Evolutionary conservation across 2,113 vertebrate species (phyloP), one percentile per base, ranked within the genome.

Genomic region (Chrysochloris asiatica): DNA sequence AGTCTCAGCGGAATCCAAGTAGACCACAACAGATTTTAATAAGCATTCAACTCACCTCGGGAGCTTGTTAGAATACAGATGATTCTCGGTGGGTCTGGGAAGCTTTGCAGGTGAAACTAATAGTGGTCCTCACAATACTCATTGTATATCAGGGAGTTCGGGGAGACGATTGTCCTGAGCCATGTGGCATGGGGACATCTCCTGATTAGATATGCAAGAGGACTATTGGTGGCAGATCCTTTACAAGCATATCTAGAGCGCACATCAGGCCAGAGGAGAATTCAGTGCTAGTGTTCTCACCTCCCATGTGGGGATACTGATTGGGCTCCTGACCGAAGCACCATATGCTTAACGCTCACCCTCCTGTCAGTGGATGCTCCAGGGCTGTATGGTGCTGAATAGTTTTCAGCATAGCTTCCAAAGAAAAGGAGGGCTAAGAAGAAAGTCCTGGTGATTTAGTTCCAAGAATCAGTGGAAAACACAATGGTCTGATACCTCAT

Each of bases 171-270:
- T 7, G 4, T 45, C 5, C 7, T 47, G 41, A 91, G 30, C 28
- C 26, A 11, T 2, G 1, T 10, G 19, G 21, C 4, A 11, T 0
- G 2, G 50, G 10, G 11, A 8, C 26, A 4, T 19, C 26, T 36
- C 24, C 26, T 43, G 52, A 56, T 12, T 16, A 24, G 33, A 38
- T 81, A 56, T 48, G 19, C 5, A 38, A 30, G 67, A 33, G 33
- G 30, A 43, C 28, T 54, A 4, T 72, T 8, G 13, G 13, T 17
- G 41, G 17, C 71, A 14, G 26, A 45, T 73, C 71, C 69, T 47
- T 73, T 45, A 16, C 26, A 47, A 47, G 7, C 1, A 14, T 11
- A 28, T 4, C n/a, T 36, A 67, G 7, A 19, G 21, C 61, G 33
- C 61, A 63, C 61, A 21, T 7, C 36, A 17, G 24, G 67, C 17